Conservation (phyloP, 2,113 vertebrate species). For the Scomber japonicus region DNA sequence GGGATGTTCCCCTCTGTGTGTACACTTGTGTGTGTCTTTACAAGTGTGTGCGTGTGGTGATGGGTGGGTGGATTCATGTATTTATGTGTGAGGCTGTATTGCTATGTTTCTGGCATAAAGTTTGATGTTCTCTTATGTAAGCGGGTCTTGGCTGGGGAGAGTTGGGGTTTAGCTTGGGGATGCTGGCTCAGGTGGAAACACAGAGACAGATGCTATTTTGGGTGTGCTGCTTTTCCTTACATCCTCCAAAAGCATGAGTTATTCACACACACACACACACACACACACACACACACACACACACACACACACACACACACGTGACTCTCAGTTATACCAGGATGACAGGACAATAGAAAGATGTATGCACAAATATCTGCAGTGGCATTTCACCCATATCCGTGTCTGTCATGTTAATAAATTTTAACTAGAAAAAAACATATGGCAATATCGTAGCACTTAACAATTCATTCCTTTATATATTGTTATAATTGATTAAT, state of each 20-base stretch:
- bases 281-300: too few species aligned
- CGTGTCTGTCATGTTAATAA: slow-evolving; percentile 6
- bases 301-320: slow-evolving; percentile 55
- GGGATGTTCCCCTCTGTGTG: slow-evolving; percentile 19
- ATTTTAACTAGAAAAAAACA: background rate
- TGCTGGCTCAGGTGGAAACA: slow-evolving; percentile 77
- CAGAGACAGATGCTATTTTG: slow-evolving; percentile 71
- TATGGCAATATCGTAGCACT: background rate
- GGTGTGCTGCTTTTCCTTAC: slow-evolving; percentile 51
- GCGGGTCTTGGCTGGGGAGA: slow-evolving; percentile 63
- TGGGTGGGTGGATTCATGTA: slow-evolving; percentile 35
- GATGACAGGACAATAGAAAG: slow-evolving; percentile 47
- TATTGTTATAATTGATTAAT: too few species aligned
- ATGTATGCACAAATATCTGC: slow-evolving; percentile 14
- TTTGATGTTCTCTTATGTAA: slow-evolving; percentile 71
- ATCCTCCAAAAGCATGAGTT: slow-evolving; percentile 65
- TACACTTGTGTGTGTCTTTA: background rate
- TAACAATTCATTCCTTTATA: too few species aligned
- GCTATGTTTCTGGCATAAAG: slow-evolving; percentile 67
- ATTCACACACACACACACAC: slow-evolving; percentile 44
- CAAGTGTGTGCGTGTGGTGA: background rate
- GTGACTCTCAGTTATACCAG: slow-evolving; percentile 22
- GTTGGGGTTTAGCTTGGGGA: slow-evolving; percentile 63
- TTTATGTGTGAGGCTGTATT: slow-evolving; percentile 38
- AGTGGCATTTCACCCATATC: background rate